Base-by-base conservation (phyloP, 2,888 invertebrate genomes). In the Andrena trimmerana region DNA sequence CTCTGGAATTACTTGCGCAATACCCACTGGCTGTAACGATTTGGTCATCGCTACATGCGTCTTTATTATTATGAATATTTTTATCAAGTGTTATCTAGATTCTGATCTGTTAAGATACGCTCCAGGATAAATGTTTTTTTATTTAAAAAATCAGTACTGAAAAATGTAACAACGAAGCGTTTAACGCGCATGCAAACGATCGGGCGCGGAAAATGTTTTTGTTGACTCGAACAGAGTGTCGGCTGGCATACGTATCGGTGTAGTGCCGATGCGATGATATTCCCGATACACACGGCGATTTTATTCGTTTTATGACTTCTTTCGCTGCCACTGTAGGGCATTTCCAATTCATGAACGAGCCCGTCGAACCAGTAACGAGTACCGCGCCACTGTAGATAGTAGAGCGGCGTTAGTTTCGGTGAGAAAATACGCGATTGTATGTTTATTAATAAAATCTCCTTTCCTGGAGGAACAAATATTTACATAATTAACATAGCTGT, bases 291-390 rank as follows among this genome's bases (percentile, higher is more conserved):
- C 72, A 8, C 24, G 86, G 88, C 89, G 90, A 89, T 91, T 92
- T 92, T 84, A 82, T 78, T 87, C 87, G 79, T 84, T 82, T 81
- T 84, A 84, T 70, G 79, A 90, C 92, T 93, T 92, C 92, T 93
- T 93, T 92, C 91, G 90, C 90, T 90, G 90, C 88, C 89, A 86
- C 86, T 88, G 86, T 89, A 87, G 90, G 89, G 88, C 90, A 93
- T 93, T 93, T 93, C 92, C 92, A 93, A 93, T 93, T 93, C 93
- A 93, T 92, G 92, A 92, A 92, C 91, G 92, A 92, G 90, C 89
- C 85, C 86, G 66, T 77, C 81, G 78, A 78, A 68, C 86, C 80
- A 84, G 83, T 83, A 83, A 85, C 86, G 90, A 88, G 86, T 84
- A 85, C 85, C 75, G 83, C 71, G 86, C 81, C 68, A 77, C 87